Evolutionary conservation across 2,888 invertebrate genomes (phyloP).

Genomic region (Ophioninae sp.): DNA sequence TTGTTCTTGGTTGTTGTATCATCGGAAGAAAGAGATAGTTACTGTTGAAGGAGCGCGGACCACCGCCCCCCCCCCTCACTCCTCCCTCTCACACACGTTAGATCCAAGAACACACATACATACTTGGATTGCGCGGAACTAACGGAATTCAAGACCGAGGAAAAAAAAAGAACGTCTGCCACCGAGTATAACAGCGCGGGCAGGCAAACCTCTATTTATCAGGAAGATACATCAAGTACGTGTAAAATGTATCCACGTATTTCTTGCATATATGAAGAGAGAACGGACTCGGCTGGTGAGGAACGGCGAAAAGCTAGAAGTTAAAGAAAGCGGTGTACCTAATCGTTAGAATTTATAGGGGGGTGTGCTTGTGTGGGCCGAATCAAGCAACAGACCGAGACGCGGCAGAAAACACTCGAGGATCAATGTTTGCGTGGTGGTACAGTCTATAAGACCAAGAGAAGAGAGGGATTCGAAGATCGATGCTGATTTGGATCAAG

Average conservation of each 20-base stretch:
- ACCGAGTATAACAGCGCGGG: slow-evolving; percentile 32
- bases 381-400: slow-evolving; percentile 38
- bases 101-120: slow-evolving; percentile 2
- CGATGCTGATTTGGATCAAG: slow-evolving; percentile 73
- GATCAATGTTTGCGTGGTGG: not conserved
- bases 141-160: slow-evolving; percentile 65
- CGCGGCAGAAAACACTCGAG: slow-evolving; percentile 11
- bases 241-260: slow-evolving; percentile 5
- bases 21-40: slow-evolving; percentile 57
- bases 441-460: not conserved
- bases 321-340: slow-evolving; percentile 28
- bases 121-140: slow-evolving; percentile 42
- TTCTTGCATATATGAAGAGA: slow-evolving; percentile 1
- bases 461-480: slow-evolving; percentile 62
- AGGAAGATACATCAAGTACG: slow-evolving; percentile 48
- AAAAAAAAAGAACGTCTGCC: slow-evolving; percentile 45
- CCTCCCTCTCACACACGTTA: not conserved
- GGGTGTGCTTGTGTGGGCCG: slow-evolving; percentile 50
- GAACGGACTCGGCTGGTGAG: not conserved
- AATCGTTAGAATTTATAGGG: slow-evolving; percentile 26
- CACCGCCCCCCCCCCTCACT: not conserved
- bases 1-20: slow-evolving; percentile 63
- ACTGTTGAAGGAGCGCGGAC: slow-evolving; percentile 20
- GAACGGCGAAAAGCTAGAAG: slow-evolving; percentile 31
- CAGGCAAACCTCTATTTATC: slow-evolving; percentile 62